Evolutionary conservation across 2,797 vertebrate genomes (phyloP).

Genomic region (Valencia hispanica): DNA sequence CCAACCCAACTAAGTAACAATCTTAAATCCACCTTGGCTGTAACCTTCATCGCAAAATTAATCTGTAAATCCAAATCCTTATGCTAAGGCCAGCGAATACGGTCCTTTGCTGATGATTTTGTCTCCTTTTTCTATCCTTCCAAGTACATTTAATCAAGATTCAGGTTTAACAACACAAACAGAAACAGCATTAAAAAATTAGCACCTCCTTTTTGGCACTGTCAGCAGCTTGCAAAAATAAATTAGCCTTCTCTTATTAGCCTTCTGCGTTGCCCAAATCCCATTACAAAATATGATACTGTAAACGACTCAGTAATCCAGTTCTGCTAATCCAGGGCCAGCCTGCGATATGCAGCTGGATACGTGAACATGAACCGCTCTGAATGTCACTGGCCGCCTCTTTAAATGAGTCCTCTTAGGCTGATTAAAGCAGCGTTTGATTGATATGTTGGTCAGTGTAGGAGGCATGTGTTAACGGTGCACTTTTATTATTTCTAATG

Average conservation of each 20-base stretch:
- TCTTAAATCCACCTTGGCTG: slow-evolving; percentile 45
- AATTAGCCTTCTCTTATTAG: slow-evolving; percentile 69
- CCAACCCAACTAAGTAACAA: slow-evolving; percentile 26
- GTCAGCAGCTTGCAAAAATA: slow-evolving; percentile 58
- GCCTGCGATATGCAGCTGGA: slow-evolving; percentile 18
- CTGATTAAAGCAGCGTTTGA: slow-evolving; percentile 1
- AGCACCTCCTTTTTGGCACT: slow-evolving; percentile 51
- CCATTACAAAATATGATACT: slow-evolving; percentile 73
- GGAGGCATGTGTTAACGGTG: slow-evolving; percentile 10
- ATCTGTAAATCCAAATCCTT: slow-evolving; percentile 53
- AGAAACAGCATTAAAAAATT: slow-evolving; percentile 30
- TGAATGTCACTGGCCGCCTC: not conserved
- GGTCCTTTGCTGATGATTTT: not conserved
- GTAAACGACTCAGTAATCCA: slow-evolving; percentile 69
- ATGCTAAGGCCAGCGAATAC: slow-evolving; percentile 10
- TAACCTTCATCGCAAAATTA: slow-evolving; percentile 23
- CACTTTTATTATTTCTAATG: slow-evolving; percentile 12
- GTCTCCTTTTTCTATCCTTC: not conserved
- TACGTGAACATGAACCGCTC: slow-evolving; percentile 8
- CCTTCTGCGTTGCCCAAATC: slow-evolving; percentile 61
- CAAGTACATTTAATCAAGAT: not conserved
- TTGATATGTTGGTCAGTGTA: slow-evolving; percentile 7
- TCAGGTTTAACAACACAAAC: not conserved
- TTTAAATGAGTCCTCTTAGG: not conserved
- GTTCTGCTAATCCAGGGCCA: slow-evolving; percentile 58